These are phyloP conservation scores for Trichopoda pennipes DNA, from an alignment of 2,888 invertebrate species.

Conservation along the genomic window DNA sequence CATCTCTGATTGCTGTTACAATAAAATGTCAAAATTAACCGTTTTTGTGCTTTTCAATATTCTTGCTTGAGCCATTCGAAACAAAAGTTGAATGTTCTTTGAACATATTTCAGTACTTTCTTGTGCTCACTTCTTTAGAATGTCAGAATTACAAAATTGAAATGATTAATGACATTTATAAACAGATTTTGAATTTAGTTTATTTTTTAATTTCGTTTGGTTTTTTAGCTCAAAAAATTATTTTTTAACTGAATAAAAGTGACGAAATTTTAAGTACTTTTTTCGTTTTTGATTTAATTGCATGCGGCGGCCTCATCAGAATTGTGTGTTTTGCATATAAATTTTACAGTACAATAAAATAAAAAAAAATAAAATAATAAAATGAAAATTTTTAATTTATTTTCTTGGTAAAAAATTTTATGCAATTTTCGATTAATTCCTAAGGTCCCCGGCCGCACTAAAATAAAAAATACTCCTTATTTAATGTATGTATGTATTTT, in stretches of 20 bases:
- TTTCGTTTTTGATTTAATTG: slow-evolving; percentile 22
- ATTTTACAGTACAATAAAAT: slow-evolving; percentile 7
- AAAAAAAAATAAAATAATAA: not conserved
- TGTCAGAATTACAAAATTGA: not conserved
- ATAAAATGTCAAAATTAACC: too few species aligned
- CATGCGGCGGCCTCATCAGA: slow-evolving; percentile 48
- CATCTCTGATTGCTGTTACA: too few species aligned
- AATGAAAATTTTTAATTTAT: not conserved
- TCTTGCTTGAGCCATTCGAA: too few species aligned
- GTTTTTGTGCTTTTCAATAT: too few species aligned
- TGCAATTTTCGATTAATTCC: slow-evolving; percentile 38
- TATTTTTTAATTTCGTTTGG: not conserved
- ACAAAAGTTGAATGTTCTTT: not conserved
- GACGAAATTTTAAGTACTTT: slow-evolving; percentile 36
- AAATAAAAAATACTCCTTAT: not conserved
- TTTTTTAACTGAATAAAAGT: slow-evolving; percentile 26
- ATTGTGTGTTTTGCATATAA: slow-evolving; percentile 62
- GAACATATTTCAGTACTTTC: not conserved
- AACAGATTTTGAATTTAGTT: not conserved
- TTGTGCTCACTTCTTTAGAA: not conserved
- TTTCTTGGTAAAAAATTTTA: slow-evolving; percentile 22
- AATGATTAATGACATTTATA: slow-evolving; percentile 7
- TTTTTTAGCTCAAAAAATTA: slow-evolving; percentile 10
- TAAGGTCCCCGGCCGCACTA: slow-evolving; percentile 57
- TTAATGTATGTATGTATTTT: not conserved